Conservation (phyloP, 2,113 vertebrate species). For the Mesoclemmys tuberculata region DNA sequence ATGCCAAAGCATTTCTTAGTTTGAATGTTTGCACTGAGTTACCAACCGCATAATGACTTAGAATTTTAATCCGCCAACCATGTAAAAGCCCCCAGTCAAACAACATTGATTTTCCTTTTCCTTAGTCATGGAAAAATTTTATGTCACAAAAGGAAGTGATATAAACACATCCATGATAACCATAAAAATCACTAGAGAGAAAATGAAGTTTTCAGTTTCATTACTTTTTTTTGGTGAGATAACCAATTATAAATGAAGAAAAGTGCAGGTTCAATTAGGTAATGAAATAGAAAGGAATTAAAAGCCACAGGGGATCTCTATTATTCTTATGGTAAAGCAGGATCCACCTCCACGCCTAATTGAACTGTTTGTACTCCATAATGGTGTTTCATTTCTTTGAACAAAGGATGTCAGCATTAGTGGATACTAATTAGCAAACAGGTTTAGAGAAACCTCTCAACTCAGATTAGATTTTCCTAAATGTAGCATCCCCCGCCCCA, state of each 20-base stretch:
- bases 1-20: background rate
- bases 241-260: constrained; percentile 46
- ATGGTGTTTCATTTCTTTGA: constrained; percentile 41
- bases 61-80: background rate
- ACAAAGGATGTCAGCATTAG: constrained; percentile 41
- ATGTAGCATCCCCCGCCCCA: background rate
- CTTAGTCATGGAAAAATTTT: constrained; percentile 9
- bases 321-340: constrained; percentile 21
- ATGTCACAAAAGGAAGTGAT: constrained; percentile 27
- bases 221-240: constrained; percentile 44
- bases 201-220: constrained; percentile 54
- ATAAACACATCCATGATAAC: constrained; percentile 42
- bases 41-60: background rate
- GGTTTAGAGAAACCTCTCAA: constrained; percentile 26
- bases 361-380: background rate
- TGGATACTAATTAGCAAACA: constrained; percentile 38
- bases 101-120: background rate
- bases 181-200: constrained; percentile 41
- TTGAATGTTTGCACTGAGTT: constrained; percentile 3
- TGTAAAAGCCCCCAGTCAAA: constrained; percentile 22
- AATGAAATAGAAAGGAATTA: constrained; percentile 63
- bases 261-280: constrained; percentile 50
- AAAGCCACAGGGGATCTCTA: constrained; percentile 50
- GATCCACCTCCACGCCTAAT: constrained; percentile 5
- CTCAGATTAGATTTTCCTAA: constrained; percentile 50